Evolutionary conservation across 2,888 invertebrate species (phyloP).

Genomic region (Cephonodes hylas): DNA sequence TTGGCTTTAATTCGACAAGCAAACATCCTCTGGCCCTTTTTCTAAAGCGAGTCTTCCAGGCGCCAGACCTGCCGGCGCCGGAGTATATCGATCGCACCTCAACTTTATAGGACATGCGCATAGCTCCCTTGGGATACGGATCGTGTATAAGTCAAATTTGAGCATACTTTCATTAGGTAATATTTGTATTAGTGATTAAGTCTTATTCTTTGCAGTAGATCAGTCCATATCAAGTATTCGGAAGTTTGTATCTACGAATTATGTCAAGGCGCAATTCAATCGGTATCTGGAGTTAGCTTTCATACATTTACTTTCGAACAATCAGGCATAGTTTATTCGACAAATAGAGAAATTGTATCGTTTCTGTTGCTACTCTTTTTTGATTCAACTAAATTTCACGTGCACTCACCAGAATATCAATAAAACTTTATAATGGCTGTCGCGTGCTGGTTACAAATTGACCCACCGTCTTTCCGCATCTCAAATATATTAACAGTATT

Average conservation of each 20-base stretch:
- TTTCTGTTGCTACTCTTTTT: too few species aligned
- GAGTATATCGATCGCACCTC: slow-evolving; percentile 65
- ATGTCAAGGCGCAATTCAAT: too few species aligned
- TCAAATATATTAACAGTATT: neutral
- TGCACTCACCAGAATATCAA: neutral
- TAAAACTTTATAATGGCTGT: neutral
- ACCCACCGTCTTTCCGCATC: neutral
- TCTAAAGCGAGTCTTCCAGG: slow-evolving; percentile 33
- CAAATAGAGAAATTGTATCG: too few species aligned
- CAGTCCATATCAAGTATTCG: too few species aligned
- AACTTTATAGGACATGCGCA: neutral
- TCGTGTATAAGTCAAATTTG: neutral
- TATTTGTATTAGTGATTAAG: too few species aligned
- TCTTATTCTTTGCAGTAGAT: too few species aligned
- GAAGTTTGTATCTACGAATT: too few species aligned
- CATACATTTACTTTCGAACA: too few species aligned
- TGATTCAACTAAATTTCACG: neutral
- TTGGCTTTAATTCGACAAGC: neutral
- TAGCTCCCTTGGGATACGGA: slow-evolving; percentile 3
- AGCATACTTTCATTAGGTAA: too few species aligned
- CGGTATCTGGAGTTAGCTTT: too few species aligned
- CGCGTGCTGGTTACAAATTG: neutral
- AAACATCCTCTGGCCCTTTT: neutral
- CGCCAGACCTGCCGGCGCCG: slow-evolving; percentile 75
- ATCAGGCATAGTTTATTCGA: too few species aligned